Evolutionary conservation across 2,888 invertebrate genomes (phyloP), one percentile per base, ranked within the genome.

Genomic region (Limnephilus rhombicus): DNA sequence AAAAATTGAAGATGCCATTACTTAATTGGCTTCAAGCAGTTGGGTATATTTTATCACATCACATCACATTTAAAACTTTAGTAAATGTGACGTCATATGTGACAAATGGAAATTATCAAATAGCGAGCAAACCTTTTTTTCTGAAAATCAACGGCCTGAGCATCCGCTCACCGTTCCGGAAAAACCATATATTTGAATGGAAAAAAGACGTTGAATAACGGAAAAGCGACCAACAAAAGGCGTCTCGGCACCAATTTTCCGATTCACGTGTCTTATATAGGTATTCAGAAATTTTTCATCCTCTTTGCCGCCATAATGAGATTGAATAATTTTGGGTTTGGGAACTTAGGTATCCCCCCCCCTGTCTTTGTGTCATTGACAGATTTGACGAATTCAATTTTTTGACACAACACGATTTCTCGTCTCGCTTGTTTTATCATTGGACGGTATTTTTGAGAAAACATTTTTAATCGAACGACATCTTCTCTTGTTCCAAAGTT

Each of bases 171-270:
- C 53, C 85, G 85, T 87, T 53, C 87, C 68, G 87, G 68, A 87
- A 87, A 68, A 87, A 87, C 87, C 87, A 31, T 87, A 87, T 87
- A 87, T 87, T 68, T 87, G 87, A 68, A 87, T 29, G 31, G 87
- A 87, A 87, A 87, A 87, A 87, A 37, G 68, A 53, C 68, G 87
- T 24, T 24, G 68, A 53, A 53, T 87, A 18, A 68, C 31, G 87
- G 31, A 68, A 34, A 68, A 87, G 87, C 87, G 87, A 29, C 87
- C 53, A 37, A 87, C 87, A 87, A 87, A 87, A 87, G 87, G 53
- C 87, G 34, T 34, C 34, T 53, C 34, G 53, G 34, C 68, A 31
- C 83, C 83, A 90, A 85, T 81, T 90, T 81, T 90, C 31, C 90
- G 49, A 82, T 82, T 81, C 90, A 31, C 34, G 80, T 85, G 24